Evolutionary conservation across 1,140 invertebrate species (phyloP).

Genomic region (Coenobita brevimanus): DNA sequence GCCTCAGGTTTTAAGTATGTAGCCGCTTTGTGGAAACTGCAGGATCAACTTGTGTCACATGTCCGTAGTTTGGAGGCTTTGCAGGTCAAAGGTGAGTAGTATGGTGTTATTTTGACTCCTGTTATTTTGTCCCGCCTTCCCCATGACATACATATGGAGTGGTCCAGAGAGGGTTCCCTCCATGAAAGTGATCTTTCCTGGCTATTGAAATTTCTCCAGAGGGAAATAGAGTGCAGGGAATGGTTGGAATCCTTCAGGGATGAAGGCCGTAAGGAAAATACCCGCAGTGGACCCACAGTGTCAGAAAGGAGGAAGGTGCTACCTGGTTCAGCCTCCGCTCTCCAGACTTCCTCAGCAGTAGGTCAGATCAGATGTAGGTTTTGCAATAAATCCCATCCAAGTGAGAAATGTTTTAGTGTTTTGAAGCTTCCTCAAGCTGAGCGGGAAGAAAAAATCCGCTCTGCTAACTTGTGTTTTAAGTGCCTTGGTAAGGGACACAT

Average conservation of each 20-base stretch:
- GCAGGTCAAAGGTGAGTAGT: constrained; percentile 4
- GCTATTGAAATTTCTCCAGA: constrained; percentile 25
- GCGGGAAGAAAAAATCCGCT: neutral
- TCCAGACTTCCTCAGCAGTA: neutral
- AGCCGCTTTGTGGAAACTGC: constrained; percentile 29
- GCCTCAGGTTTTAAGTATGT: neutral
- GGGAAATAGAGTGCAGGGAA: constrained; percentile 33
- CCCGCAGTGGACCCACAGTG: neutral
- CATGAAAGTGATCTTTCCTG: constrained; percentile 34
- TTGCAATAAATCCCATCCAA: constrained; percentile 5
- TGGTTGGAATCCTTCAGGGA: neutral
- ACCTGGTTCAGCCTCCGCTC: neutral
- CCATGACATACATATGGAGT: constrained; percentile 32
- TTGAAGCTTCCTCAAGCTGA: neutral
- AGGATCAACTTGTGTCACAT: constrained; percentile 14
- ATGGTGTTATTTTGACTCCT: constrained; percentile 35
- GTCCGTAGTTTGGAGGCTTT: constrained; percentile 51
- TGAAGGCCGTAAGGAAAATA: neutral
- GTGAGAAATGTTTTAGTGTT: neutral
- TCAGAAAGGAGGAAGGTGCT: neutral
- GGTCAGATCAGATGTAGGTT: neutral
- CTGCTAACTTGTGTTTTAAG: neutral
- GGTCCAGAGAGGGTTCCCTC: constrained; percentile 6
- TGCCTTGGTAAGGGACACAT: neutral
- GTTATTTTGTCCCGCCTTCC: too few species aligned